Evolutionary conservation across 2,888 invertebrate genomes (phyloP), one percentile per base, ranked within the genome.

Genomic region (Girardia tigrina): DNA sequence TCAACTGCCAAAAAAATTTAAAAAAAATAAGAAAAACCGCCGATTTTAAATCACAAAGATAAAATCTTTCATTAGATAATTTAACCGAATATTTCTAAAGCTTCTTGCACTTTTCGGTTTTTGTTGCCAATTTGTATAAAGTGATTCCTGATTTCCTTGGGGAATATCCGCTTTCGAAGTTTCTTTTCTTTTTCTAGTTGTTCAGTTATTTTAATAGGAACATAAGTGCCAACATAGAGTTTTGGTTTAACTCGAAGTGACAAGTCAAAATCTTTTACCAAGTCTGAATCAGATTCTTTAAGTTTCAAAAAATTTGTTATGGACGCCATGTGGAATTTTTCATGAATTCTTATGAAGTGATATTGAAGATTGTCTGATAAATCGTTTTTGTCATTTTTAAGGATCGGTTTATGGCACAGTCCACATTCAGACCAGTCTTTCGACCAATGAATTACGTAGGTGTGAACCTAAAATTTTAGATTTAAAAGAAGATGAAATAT

Each of bases 151-250:
- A 56, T 2, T 4, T 56, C 56, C 56, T 56, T 56, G n/a, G 56
- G 56, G 56, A 56, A 56, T 20, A 56, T n/a, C 6, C 56, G 56
- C 23, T 56, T 56, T 56, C 56, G 56, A 20, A 56, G 56, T 20
- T 20, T 56, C 23, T 23, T 56, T n/a, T 56, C 56, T 23, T 20
- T 56, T 16, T 56, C 56, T 56, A 20, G 56, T n/a, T 56, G 56
- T n/a, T 56, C 56, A 56, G 56, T 56, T 56, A 56, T 56, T 56
- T 56, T 56, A 56, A 56, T 56, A 8, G 56, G 56, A 20, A 56
- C 23, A 16, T 56, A 56, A 20, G 56, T 56, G n/a, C 56, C 56
- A 23, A 56, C 23, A 56, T 56, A 56, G 4, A 56, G 56, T 16
- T 56, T 56, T n/a, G 56, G 56, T 56, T 56, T 56, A 12, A 23